Percentiles rank a stretch among this genome's conserved stretches.
These are phyloP conservation scores for Morone chrysops DNA, from an alignment of 2,113 vertebrate genomes.

Conservation along the genomic window DNA sequence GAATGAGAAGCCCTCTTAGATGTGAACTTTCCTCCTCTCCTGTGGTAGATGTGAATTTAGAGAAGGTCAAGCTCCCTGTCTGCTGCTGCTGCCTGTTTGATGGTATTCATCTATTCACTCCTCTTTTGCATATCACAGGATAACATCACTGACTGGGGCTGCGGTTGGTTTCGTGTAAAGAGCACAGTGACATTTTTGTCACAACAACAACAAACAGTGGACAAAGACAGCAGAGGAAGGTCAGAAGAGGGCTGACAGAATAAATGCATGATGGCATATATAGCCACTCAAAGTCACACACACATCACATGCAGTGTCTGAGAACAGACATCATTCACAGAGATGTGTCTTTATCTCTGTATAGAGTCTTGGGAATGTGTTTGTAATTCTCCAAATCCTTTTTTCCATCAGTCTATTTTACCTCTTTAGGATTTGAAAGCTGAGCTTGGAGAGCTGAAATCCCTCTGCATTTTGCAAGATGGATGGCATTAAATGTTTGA, in stretches of 20 bases:
- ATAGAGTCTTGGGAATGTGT: not conserved
- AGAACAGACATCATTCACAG: constrained; percentile 7
- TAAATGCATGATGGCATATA: not conserved
- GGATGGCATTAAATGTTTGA: constrained; percentile 35
- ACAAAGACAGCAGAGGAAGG: not conserved
- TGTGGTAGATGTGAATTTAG: not conserved
- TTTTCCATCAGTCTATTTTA: constrained; percentile 5
- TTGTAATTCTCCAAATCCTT: constrained; percentile 16
- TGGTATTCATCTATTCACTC: constrained; percentile 10
- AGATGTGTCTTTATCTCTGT: constrained; percentile 2
- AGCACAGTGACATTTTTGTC: constrained; percentile 41
- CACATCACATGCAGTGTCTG: constrained; percentile 6
- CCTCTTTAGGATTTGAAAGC: constrained; percentile 10
- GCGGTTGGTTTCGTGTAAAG: constrained; percentile 29
- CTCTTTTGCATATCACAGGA: constrained; percentile 44
- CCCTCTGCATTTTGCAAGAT: constrained; percentile 17
- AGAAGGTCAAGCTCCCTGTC: not conserved
- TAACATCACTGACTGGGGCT: not conserved
- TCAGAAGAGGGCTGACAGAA: not conserved
- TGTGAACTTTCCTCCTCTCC: not conserved
- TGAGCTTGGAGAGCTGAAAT: constrained; percentile 17
- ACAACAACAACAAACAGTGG: not conserved
- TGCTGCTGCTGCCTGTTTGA: not conserved
- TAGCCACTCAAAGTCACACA: not conserved
- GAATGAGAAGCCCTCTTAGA: not conserved